Base-by-base conservation (phyloP, 2,797 vertebrate genomes). In the Paedocypris micromegethes region DNA sequence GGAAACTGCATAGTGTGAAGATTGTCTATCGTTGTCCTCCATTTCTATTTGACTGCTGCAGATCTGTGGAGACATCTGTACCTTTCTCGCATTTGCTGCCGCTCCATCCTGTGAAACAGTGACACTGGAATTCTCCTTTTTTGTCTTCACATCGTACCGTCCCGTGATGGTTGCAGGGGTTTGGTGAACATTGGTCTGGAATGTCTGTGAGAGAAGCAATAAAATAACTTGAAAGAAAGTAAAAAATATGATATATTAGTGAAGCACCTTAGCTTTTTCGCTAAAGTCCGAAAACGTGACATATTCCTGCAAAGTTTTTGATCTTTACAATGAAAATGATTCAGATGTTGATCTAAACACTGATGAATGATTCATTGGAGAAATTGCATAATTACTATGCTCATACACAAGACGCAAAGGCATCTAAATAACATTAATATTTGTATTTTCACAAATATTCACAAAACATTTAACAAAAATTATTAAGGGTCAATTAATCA, bases 181-280 rank as follows among this genome's bases (percentile, higher is more conserved):
- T 87, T 0, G 96, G 92, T 49, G 91, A 94, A 80, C 97, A 99
- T 80, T 99, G 97, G 85, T 99, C 88, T 67, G 95, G 94, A 80
- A 98, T 91, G 83, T 94, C 97, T 99, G 82, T 39, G 46, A 9
- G 38, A 53, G 41, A 52, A 4, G 38, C 43, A 5, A 50, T 3
- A 41, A 3, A 49, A 23, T 23, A 23, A 23, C 23, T 23, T 23
- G 8, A 9, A 8, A 1, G 54, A 42, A 8, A 9, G 38, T 5
- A 4, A 40, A 57, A 8, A 23, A 23, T 23, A 23, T 23, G 23
- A 1, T 23, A 23, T 23, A 23, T 23, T 23, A 23, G 23, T 3
- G 6, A 56, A 40, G 7, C 53, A n/a, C 39, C 37, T 53, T 39
- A 53, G 2, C 5, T 6, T 23, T 23, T 23, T 23, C 23, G 23